These are phyloP conservation scores for Poecilobothrus nobilitatus DNA, from an alignment of 2,888 invertebrate genomes.

Conservation along the genomic window DNA sequence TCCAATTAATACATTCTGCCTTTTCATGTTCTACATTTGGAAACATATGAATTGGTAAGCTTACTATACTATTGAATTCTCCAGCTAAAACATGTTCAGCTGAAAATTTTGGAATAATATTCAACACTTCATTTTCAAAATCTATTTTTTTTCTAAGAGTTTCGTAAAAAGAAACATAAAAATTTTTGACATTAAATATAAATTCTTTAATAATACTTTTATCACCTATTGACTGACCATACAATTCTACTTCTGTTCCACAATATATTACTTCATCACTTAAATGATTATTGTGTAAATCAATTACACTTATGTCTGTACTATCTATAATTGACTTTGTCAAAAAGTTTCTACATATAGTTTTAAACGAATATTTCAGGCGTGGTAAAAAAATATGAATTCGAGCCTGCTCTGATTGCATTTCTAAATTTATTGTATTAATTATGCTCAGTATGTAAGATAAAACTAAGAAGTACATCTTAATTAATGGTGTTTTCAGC, in stretches of 20 bases:
- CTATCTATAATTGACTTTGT: constrained; percentile 2
- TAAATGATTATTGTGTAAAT: constrained; percentile 11
- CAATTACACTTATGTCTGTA: neutral
- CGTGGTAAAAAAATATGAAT: constrained; percentile 11
- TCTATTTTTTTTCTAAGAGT: constrained; percentile 10
- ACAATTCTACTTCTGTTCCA: neutral
- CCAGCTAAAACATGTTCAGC: neutral
- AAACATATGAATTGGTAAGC: constrained; percentile 2
- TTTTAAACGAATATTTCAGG: constrained; percentile 5
- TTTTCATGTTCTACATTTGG: constrained; percentile 9
- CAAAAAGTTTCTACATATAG: neutral
- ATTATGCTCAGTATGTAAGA: constrained; percentile 9
- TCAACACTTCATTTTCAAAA: constrained; percentile 13
- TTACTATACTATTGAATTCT: too few species aligned
- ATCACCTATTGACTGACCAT: neutral
- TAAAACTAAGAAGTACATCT: constrained; percentile 9
- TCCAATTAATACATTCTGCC: neutral
- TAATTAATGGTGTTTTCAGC: neutral
- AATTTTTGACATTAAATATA: neutral
- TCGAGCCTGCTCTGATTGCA: constrained; percentile 8
- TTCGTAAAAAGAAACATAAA: constrained; percentile 11
- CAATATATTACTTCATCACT: constrained; percentile 3
- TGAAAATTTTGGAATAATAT: constrained; percentile 13
- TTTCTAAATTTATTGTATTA: constrained; percentile 10
- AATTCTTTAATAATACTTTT: neutral